Percentiles rank a stretch among this genome's conserved stretches.
phyloP scores from a whole-genome alignment of 2,888 invertebrate genomes.

The Idaea biselata region DNA sequence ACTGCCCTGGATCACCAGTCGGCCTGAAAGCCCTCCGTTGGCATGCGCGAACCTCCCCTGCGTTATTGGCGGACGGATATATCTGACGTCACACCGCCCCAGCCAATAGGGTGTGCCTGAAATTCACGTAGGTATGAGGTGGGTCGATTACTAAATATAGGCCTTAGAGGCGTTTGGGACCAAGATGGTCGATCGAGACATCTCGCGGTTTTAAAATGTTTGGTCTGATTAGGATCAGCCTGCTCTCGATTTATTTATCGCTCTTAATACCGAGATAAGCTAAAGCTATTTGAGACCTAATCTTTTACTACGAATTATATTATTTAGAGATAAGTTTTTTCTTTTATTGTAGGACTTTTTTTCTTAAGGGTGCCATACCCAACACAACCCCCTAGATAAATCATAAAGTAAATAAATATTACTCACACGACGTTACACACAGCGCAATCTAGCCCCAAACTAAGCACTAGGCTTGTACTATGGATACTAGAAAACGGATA shows the following conservation, averaged over 20 bases:
- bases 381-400: too few relatives aligned
- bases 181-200: slow-evolving; percentile 35
- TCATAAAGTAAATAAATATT: too few relatives aligned
- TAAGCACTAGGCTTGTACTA: too few relatives aligned
- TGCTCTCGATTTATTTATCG: not conserved
- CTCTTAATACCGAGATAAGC: not conserved
- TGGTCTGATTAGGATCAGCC: slow-evolving; percentile 1
- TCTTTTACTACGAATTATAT: not conserved
- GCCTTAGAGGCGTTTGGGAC: slow-evolving; percentile 31
- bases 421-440: too few relatives aligned
- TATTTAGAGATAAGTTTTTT: not conserved
- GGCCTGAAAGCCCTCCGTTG: slow-evolving; percentile 52
- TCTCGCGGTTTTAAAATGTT: slow-evolving; percentile 4
- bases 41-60: slow-evolving; percentile 57
- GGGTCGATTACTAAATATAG: slow-evolving; percentile 76
- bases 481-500: too few relatives aligned
- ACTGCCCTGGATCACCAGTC: slow-evolving; percentile 54
- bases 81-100: slow-evolving; percentile 64
- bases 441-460: too few relatives aligned
- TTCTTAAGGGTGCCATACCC: too few relatives aligned
- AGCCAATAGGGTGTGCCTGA: slow-evolving; percentile 63
- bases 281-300: not conserved
- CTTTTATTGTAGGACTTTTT: not conserved
- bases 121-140: slow-evolving; percentile 74
- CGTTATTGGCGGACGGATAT: slow-evolving; percentile 57